A percentile compares a stretch with the other conserved stretches of the same genome.
Evolutionary conservation across 2,888 invertebrate species (phyloP).

Genomic region (Seira musarum): DNA sequence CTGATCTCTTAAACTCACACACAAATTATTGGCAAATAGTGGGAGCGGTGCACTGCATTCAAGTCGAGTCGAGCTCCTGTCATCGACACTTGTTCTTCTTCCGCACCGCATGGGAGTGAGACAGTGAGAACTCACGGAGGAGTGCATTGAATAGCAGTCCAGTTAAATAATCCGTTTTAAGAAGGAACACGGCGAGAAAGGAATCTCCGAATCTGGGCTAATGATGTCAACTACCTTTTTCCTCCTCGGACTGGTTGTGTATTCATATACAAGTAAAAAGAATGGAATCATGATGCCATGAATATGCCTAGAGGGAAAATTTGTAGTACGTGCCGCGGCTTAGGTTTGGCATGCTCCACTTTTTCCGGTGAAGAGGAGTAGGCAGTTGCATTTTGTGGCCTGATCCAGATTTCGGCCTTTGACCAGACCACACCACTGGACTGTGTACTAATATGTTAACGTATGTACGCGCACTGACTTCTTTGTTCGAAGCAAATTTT

Average conservation of each 20-base stretch:
- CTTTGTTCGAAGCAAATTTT: too few species aligned
- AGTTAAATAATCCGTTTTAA: too few species aligned
- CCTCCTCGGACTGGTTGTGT: too few species aligned
- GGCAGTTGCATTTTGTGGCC: slow-evolving; percentile 14
- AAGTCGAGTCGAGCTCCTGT: not conserved
- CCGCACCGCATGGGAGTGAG: not conserved
- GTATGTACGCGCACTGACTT: too few species aligned
- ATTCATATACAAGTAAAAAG: too few species aligned
- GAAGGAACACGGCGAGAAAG: not conserved
- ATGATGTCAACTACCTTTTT: slow-evolving; percentile 33
- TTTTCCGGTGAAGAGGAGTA: too few species aligned
- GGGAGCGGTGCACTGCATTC: not conserved
- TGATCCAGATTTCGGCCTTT: slow-evolving; percentile 24
- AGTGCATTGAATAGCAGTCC: slow-evolving; percentile 3
- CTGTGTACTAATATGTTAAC: too few species aligned
- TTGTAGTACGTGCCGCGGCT: too few species aligned
- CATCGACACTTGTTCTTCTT: not conserved
- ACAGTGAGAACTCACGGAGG: not conserved
- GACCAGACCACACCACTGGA: too few species aligned
- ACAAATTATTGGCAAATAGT: not conserved
- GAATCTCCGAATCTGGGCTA: slow-evolving; percentile 20
- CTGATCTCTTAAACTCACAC: too few species aligned
- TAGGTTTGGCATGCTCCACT: slow-evolving; percentile 14
- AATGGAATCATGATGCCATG: too few species aligned
- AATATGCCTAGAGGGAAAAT: too few species aligned